Conservation (phyloP, 2,113 vertebrate species). For the Pelvicachromis taeniatus region DNA sequence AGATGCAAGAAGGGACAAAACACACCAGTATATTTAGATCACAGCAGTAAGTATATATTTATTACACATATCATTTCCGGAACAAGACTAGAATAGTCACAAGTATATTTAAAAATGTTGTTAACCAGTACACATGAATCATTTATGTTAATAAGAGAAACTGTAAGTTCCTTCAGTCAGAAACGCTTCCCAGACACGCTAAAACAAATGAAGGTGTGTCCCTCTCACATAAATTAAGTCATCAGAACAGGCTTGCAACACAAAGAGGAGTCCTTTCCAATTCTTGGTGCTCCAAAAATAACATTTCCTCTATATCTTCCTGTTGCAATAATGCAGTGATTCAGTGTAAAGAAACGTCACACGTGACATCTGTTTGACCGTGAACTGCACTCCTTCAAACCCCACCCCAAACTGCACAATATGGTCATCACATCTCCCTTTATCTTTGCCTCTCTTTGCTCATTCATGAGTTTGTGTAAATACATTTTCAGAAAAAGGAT, state of each 20-base stretch:
- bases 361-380: background rate
- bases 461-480: background rate
- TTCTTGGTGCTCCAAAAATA: constrained; percentile 16
- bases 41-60: background rate
- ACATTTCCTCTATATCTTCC: background rate
- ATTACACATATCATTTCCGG: background rate
- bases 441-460: background rate
- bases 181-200: background rate
- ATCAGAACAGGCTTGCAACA: background rate
- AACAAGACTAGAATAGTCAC: background rate
- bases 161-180: background rate
- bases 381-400: background rate
- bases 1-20: background rate
- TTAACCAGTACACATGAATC: too few relatives aligned
- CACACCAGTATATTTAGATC: background rate
- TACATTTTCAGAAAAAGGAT: background rate
- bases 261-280: background rate
- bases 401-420: background rate
- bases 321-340: background rate
- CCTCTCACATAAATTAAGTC: background rate
- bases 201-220: background rate
- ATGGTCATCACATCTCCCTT: background rate
- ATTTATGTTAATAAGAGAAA: background rate
- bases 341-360: background rate
- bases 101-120: background rate